Base-by-base conservation (phyloP, 2,888 invertebrate genomes). In the Agrotis segetum region DNA sequence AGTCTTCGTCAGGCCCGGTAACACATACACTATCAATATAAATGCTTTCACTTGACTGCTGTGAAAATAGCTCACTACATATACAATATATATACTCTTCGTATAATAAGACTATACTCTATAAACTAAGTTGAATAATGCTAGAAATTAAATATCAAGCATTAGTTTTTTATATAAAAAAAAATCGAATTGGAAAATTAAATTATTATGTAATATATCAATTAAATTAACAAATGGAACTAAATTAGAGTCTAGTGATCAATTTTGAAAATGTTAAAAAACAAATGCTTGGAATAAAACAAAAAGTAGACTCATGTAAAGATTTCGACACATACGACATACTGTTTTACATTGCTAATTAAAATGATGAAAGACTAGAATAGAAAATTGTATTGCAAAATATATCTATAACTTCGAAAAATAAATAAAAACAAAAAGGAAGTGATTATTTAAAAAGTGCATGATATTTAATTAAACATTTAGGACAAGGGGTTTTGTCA, bases 1-100 rank as follows among this genome's bases (percentile, higher is more conserved):
- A 90, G 86, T 87, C 90, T 87, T 90, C 90, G 89, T 90, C 90
- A 90, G 90, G 87, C 89, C 90, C 90, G 90, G 90, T 90, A 90
- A 90, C 90, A 76, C 85, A 87, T 77, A 76, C 82, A 87, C 83
- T 85, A 82, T 84, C 81, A 82, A 85, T 86, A 72, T 84, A 79
- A 82, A 69, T 11, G 90, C 90, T 90, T 90, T 78, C 47, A 81
- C 75, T 72, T 84, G 79, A 84, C 74, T 82, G 84, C 82, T 78
- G 83, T 78, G 72, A 77, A 81, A 82, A 88, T 86, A 84, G 88
- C 84, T 88, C 85, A 79, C 74, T 69, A 53, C 56, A 52, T 77
- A 74, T 55, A 74, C 67, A 66, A 75, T 70, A 77, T 77, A 75
- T 70, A 77, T 77, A 75, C 52, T 78, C 61, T 69, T 59, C 75